These are phyloP conservation scores for Emys orbicularis DNA, from an alignment of 2,797 vertebrate genomes.

Conservation along the genomic window DNA sequence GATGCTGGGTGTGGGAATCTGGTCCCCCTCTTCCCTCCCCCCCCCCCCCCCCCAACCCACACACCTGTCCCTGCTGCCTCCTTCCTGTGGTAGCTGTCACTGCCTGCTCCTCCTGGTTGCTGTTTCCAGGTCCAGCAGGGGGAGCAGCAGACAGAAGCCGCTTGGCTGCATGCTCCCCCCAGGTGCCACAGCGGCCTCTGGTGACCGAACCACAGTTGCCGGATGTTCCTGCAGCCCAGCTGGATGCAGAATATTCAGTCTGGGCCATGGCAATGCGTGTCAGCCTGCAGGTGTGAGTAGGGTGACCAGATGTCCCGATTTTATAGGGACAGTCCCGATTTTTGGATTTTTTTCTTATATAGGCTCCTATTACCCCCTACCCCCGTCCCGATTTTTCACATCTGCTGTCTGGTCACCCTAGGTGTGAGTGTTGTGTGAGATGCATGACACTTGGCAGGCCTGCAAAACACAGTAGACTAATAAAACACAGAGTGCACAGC, in stretches of 20 bases:
- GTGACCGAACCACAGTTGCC: background rate
- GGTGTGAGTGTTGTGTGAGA: fast-evolving
- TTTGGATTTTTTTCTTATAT: too few relatives aligned
- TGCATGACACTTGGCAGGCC: fast-evolving
- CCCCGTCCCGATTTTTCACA: too few relatives aligned
- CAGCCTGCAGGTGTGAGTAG: fast-evolving
- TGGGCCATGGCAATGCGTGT: background rate
- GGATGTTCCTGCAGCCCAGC: background rate
- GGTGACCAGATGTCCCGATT: too few relatives aligned
- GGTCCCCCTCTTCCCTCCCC: too few relatives aligned
- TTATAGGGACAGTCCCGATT: too few relatives aligned
- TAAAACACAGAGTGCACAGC: background rate
- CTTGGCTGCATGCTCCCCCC: fast-evolving
- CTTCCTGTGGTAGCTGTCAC: background rate
- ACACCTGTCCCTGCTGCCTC: background rate
- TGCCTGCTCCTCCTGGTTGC: background rate
- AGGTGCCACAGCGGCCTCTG: fast-evolving
- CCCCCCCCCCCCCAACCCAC: too few relatives aligned
- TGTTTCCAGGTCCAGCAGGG: fast-evolving
- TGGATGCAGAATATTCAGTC: fast-evolving
- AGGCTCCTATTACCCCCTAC: too few relatives aligned
- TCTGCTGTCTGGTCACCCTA: too few relatives aligned
- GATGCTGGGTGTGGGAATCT: background rate
- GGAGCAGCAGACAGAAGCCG: background rate
- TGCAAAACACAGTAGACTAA: background rate